Percentiles rank a stretch among this genome's conserved stretches.
These are phyloP conservation scores for Lophotis ruficrista DNA, from an alignment of 2,113 vertebrate genomes.

Conservation along the genomic window DNA sequence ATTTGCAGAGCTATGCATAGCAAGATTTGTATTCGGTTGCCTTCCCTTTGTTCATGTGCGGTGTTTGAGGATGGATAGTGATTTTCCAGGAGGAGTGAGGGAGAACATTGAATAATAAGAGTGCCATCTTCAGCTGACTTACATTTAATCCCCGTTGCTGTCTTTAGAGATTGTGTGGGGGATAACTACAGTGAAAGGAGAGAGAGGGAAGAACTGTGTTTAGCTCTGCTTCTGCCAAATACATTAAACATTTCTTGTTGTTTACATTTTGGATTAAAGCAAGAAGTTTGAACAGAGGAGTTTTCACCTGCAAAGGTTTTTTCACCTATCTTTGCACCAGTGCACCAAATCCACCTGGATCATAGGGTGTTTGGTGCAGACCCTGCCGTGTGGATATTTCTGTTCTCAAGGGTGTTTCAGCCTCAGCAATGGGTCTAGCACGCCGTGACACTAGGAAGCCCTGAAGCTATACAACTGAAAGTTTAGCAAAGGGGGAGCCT, in stretches of 20 bases:
- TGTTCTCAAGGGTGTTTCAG: background rate
- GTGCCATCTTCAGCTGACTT: background rate
- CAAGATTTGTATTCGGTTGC: background rate
- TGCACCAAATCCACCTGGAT: background rate
- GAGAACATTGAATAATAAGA: background rate
- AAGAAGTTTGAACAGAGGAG: slow-evolving; percentile 21
- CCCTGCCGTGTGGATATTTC: background rate
- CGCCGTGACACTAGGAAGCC: rapidly evolving
- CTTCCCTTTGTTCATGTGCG: background rate
- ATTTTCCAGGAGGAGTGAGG: background rate
- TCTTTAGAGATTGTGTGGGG: background rate
- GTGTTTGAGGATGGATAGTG: background rate
- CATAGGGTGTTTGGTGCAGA: background rate
- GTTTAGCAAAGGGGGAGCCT: background rate
- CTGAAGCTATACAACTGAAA: background rate
- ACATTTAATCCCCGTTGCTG: background rate
- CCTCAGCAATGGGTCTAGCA: background rate
- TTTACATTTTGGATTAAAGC: slow-evolving; percentile 36
- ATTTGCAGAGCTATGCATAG: background rate
- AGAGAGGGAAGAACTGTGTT: slow-evolving; percentile 47
- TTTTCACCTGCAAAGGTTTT: slow-evolving; percentile 28
- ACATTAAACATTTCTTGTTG: slow-evolving; percentile 25
- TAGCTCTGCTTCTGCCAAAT: slow-evolving; percentile 35
- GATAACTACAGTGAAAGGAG: background rate
- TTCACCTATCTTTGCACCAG: slow-evolving; percentile 18